Percentiles rank a stretch among this genome's conserved stretches.
Conservation (phyloP, 2,113 vertebrate genomes). For the Reinhardtius hippoglossoides region DNA sequence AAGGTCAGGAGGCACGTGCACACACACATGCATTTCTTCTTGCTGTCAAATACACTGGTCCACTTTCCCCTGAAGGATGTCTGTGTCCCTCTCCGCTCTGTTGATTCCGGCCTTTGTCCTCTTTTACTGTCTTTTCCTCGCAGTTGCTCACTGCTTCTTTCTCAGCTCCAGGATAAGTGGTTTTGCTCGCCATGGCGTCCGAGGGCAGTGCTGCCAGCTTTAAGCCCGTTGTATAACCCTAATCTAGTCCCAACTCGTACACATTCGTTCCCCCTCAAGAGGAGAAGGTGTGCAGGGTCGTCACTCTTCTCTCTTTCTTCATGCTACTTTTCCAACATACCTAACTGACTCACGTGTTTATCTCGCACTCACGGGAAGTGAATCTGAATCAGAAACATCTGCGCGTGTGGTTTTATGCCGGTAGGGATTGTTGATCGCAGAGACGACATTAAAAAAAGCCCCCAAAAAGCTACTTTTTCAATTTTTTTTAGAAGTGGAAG, state of each 20-base stretch:
- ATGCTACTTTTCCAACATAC: slow-evolving; percentile 6
- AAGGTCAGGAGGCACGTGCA: slow-evolving; percentile 53
- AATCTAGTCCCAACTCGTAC: slow-evolving; percentile 45
- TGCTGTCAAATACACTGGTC: slow-evolving; percentile 52
- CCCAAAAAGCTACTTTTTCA: too few species aligned
- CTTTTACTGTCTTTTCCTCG: neutral
- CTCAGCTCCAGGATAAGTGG: slow-evolving; percentile 27
- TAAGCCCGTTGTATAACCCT: slow-evolving; percentile 59
- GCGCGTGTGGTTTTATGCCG: too few species aligned
- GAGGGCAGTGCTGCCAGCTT: slow-evolving; percentile 8
- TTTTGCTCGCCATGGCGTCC: slow-evolving; percentile 34
- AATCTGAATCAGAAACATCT: too few species aligned
- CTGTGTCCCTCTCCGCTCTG: slow-evolving; percentile 1
- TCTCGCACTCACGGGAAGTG: too few species aligned
- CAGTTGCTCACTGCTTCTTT: neutral
- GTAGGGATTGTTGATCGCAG: too few species aligned
- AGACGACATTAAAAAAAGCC: too few species aligned
- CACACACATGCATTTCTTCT: neutral
- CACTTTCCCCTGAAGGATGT: slow-evolving; percentile 41
- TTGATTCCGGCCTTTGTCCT: neutral
- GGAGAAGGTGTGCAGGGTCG: neutral
- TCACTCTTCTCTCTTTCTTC: neutral
- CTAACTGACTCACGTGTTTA: neutral
- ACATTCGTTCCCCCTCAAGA: slow-evolving; percentile 8
- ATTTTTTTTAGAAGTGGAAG: too few species aligned